Evolutionary conservation across 2,113 vertebrate genomes (phyloP).

Genomic region (Ceyx cyanopectus): DNA sequence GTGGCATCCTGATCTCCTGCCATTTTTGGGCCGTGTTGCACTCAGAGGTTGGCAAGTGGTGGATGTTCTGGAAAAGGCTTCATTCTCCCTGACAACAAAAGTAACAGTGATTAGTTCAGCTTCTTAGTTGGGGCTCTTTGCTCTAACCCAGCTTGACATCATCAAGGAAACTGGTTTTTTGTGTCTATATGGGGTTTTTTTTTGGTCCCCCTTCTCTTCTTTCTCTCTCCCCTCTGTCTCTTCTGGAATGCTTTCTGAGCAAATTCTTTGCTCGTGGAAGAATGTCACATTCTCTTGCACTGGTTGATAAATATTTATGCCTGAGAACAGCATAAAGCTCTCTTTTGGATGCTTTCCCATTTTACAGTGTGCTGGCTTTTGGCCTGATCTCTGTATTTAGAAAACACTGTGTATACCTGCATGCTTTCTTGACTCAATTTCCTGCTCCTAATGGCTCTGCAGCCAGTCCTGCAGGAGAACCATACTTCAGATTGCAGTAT

Average conservation of each 20-base stretch:
- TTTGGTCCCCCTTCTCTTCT: not conserved
- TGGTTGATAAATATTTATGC: slow-evolving; percentile 76
- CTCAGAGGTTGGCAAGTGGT: slow-evolving; percentile 12
- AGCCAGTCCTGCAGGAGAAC: slow-evolving; percentile 18
- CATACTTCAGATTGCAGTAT: not conserved
- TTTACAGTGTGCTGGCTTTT: slow-evolving; percentile 71
- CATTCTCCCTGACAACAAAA: slow-evolving; percentile 53
- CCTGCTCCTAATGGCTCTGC: slow-evolving; percentile 24
- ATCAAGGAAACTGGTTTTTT: slow-evolving; percentile 7
- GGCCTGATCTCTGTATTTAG: slow-evolving; percentile 71
- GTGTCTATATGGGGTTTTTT: not conserved
- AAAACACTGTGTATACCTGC: slow-evolving; percentile 66
- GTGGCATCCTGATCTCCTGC: slow-evolving; percentile 37
- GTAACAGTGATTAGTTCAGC: slow-evolving; percentile 68
- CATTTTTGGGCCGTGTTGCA: slow-evolving; percentile 50
- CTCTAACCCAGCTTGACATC: slow-evolving; percentile 59
- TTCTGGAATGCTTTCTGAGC: slow-evolving; percentile 62
- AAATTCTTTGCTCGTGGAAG: slow-evolving; percentile 54
- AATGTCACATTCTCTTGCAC: slow-evolving; percentile 62
- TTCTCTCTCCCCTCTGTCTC: slow-evolving; percentile 16
- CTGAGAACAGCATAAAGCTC: slow-evolving; percentile 56
- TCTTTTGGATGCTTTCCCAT: slow-evolving; percentile 67
- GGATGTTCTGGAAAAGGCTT: slow-evolving; percentile 41
- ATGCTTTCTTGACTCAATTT: slow-evolving; percentile 63
- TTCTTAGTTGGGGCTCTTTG: slow-evolving; percentile 49